Conservation (phyloP, 2,888 invertebrate genomes). For the Thyatira batis region DNA sequence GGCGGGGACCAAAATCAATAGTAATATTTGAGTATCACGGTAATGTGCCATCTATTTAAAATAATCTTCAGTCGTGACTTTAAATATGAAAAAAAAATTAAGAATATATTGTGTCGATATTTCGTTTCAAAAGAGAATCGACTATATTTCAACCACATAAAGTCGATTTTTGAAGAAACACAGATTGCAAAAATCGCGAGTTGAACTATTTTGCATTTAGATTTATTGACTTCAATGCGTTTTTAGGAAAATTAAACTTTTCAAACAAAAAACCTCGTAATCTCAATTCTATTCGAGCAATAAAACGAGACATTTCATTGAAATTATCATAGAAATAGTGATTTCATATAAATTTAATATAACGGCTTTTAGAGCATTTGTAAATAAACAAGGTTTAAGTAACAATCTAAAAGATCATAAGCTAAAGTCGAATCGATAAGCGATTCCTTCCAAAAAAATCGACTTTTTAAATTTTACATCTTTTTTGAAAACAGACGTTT, state of each 20-base stretch:
- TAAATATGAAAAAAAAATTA: neutral
- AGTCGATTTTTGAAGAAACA: neutral
- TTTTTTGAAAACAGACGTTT: neutral
- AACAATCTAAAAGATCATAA: constrained; percentile 1
- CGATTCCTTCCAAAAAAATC: neutral
- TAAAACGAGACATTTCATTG: neutral
- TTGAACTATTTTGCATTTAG: neutral
- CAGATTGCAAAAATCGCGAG: neutral
- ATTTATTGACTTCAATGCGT: neutral
- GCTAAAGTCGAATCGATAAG: neutral
- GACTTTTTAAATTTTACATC: no score
- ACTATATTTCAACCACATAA: neutral
- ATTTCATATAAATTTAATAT: neutral
- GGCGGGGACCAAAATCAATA: constrained; percentile 62
- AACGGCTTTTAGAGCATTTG: neutral
- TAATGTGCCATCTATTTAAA: constrained; percentile 65
- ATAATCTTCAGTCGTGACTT: constrained; percentile 27
- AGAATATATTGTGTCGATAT: neutral
- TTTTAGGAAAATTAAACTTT: neutral
- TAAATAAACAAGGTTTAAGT: constrained; percentile 1
- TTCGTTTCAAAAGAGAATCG: neutral
- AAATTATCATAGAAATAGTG: neutral
- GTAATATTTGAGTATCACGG: constrained; percentile 32
- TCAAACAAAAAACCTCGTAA: neutral
- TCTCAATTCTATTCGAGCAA: neutral